These are phyloP conservation scores for Anoura caudifer DNA, from an alignment of 2,113 vertebrate species.

Conservation along the genomic window DNA sequence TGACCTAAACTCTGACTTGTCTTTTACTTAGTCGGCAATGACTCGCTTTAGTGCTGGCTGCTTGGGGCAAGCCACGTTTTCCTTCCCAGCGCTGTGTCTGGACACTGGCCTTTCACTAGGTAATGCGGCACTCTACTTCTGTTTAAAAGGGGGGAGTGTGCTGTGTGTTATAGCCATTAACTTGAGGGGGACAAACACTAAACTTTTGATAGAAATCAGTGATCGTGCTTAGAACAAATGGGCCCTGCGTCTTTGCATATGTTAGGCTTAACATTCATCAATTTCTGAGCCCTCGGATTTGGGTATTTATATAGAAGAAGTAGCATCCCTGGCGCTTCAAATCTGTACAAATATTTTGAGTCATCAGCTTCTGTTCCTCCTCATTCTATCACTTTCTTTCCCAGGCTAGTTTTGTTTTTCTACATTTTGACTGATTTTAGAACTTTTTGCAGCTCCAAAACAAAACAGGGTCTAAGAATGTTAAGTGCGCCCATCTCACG, in stretches of 20 bases:
- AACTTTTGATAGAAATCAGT: neutral
- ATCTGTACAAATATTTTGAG: neutral
- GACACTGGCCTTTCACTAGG: neutral
- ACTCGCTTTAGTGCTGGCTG: neutral
- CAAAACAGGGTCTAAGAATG: slow-evolving; percentile 15
- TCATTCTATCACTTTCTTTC: neutral
- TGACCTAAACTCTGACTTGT: neutral
- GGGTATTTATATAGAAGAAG: neutral
- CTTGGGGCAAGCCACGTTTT: neutral
- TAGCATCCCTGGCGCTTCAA: neutral
- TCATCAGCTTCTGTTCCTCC: neutral
- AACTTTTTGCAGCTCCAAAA: neutral
- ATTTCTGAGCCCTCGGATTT: neutral
- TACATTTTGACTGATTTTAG: neutral
- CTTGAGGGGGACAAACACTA: neutral
- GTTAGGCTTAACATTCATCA: neutral
- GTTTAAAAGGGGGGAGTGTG: neutral
- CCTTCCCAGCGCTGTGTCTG: neutral
- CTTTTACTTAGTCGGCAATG: neutral
- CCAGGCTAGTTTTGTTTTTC: neutral
- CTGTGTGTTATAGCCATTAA: neutral
- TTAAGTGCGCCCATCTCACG: slow-evolving; percentile 22
- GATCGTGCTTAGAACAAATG: neutral
- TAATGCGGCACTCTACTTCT: neutral
- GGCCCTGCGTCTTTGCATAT: neutral